These are phyloP conservation scores for Toxostoma redivivum DNA, from an alignment of 2,113 vertebrate species.

Conservation along the genomic window DNA sequence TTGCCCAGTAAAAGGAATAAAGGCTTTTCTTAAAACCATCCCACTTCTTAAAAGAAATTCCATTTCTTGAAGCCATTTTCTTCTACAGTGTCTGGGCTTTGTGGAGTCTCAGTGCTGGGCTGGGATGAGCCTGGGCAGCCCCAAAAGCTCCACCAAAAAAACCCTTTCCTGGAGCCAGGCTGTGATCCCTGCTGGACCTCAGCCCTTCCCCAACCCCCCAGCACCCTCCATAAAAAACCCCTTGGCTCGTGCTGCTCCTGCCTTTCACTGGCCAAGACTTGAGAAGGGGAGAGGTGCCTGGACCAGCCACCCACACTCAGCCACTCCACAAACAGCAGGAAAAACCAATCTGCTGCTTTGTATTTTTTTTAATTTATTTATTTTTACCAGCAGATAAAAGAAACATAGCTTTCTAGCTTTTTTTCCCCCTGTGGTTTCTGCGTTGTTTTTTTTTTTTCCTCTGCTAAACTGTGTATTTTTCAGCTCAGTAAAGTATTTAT, in stretches of 20 bases:
- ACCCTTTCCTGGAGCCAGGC: background rate
- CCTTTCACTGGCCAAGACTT: fast-evolving
- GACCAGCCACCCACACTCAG: background rate
- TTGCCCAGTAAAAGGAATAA: background rate
- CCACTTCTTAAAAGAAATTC: background rate
- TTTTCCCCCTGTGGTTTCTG: background rate
- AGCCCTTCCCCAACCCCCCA: background rate
- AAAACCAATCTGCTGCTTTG: background rate
- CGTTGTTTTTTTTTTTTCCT: background rate
- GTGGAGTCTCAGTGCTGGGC: background rate
- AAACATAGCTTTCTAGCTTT: background rate
- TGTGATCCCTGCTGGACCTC: background rate
- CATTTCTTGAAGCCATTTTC: background rate
- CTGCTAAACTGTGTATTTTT: slow-evolving; percentile 37
- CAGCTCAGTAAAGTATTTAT: slow-evolving; percentile 55
- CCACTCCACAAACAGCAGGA: background rate
- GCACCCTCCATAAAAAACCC: fast-evolving
- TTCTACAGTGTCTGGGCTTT: background rate
- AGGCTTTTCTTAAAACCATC: background rate
- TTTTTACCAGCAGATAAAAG: slow-evolving; percentile 15
- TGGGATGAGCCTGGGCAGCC: background rate
- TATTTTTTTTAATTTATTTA: background rate
- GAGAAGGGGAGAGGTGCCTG: background rate
- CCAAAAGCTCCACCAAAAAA: background rate
- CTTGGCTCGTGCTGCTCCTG: background rate